phyloP scores from a whole-genome alignment of 1,140 invertebrate species.

The Drosophila suzukii region DNA sequence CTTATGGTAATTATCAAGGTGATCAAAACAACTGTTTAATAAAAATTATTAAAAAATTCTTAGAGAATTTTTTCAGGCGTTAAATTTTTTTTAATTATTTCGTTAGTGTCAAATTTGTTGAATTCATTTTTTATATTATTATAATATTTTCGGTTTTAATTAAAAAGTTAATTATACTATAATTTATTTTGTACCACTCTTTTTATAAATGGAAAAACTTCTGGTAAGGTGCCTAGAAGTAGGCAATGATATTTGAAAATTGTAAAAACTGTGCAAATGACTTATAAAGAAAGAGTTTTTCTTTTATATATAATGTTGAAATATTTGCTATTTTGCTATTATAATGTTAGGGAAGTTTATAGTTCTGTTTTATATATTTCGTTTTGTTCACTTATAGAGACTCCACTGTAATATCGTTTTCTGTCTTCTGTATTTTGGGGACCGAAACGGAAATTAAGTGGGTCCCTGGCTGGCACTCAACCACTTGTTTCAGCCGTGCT shows the following conservation, averaged over 20 bases:
- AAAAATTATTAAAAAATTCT: no score
- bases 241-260: background rate
- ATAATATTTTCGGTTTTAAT: background rate
- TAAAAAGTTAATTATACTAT: no score
- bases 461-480: conserved; percentile 65
- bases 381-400: background rate
- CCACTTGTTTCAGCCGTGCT: conserved; percentile 65
- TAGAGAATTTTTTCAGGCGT: no score
- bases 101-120: no score
- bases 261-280: no score
- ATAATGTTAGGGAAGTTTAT: background rate
- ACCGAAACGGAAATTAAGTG: conserved; percentile 70
- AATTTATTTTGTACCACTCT: no score
- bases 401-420: conserved; percentile 21
- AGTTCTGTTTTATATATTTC: background rate
- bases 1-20: no score
- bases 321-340: no score
- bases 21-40: background rate
- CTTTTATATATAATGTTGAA: no score
- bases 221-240: background rate
- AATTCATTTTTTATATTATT: no score
- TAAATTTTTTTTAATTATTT: background rate
- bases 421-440: conserved; percentile 35
- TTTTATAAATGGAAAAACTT: background rate
- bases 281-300: background rate